Evolutionary conservation across 2,113 vertebrate genomes (phyloP).

Genomic region (Neoarius graeffei): DNA sequence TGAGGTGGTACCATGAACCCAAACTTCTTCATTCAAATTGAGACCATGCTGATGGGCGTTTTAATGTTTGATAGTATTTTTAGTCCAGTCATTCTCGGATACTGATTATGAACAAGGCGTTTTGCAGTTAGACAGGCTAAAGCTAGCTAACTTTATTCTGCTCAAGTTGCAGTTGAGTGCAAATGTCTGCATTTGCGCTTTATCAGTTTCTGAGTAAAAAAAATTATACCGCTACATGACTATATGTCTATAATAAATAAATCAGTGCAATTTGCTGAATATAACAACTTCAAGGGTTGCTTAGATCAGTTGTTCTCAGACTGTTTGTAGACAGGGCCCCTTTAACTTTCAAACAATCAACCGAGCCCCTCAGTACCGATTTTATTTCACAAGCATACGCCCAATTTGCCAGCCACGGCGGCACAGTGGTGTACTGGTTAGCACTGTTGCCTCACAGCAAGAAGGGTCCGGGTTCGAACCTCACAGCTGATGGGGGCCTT

Average conservation of each 20-base stretch:
- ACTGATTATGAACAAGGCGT: background rate
- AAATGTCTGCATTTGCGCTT: background rate
- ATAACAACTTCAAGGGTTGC: background rate
- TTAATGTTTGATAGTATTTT: background rate
- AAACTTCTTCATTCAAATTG: background rate
- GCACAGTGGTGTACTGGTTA: too few species aligned
- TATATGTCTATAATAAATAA: background rate
- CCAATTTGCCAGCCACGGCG: too few species aligned
- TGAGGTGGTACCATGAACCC: background rate
- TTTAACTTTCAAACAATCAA: background rate
- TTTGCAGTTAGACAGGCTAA: background rate
- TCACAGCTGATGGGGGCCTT: too few species aligned
- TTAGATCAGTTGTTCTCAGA: background rate
- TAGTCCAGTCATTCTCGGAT: background rate
- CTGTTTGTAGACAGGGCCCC: too few species aligned
- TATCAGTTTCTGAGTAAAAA: background rate
- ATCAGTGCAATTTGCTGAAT: background rate
- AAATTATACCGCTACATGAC: background rate
- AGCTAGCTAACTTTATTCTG: background rate
- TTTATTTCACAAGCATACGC: background rate
- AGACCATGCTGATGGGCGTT: background rate
- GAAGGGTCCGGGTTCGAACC: too few species aligned
- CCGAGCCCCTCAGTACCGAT: background rate
- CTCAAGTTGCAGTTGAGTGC: background rate
- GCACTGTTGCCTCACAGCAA: too few species aligned